Evolutionary conservation across 2,888 invertebrate species (phyloP).

Genomic region (Dasysyrphus tricinctus): DNA sequence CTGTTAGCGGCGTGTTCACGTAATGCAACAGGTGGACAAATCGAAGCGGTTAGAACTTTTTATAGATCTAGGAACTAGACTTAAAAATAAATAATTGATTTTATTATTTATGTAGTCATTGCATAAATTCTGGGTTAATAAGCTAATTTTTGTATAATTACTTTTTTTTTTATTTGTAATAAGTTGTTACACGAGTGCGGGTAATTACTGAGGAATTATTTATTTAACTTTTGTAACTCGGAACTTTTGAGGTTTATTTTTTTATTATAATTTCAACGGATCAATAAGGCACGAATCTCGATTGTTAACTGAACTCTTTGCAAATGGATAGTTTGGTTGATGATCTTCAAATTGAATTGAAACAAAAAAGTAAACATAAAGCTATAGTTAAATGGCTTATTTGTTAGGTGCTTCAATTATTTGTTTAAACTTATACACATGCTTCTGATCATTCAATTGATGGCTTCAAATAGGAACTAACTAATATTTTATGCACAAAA

Average conservation of each 20-base stretch:
- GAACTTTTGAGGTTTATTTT: not conserved
- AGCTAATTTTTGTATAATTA: conserved; percentile 12
- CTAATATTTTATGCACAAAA: conserved; percentile 33
- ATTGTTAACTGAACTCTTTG: conserved; percentile 30
- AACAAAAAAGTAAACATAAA: not conserved
- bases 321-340: not conserved
- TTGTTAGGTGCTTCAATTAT: not conserved
- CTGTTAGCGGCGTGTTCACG: conserved; percentile 20
- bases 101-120: not conserved
- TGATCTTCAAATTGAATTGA: conserved; percentile 22
- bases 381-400: not conserved
- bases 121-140: conserved; percentile 23
- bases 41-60: conserved; percentile 28
- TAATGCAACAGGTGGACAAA: conserved; percentile 55
- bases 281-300: conserved; percentile 27
- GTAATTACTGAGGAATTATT: not conserved
- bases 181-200: not conserved
- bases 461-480: conserved; percentile 23
- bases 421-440: not conserved
- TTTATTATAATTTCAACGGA: conserved; percentile 11
- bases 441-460: conserved; percentile 22
- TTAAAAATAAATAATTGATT: conserved; percentile 15
- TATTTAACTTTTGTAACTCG: not conserved
- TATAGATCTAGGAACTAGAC: conserved; percentile 39
- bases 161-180: conserved; percentile 14